Base-by-base conservation (phyloP, 1,140 invertebrate genomes). In the Megalopta genalis region DNA sequence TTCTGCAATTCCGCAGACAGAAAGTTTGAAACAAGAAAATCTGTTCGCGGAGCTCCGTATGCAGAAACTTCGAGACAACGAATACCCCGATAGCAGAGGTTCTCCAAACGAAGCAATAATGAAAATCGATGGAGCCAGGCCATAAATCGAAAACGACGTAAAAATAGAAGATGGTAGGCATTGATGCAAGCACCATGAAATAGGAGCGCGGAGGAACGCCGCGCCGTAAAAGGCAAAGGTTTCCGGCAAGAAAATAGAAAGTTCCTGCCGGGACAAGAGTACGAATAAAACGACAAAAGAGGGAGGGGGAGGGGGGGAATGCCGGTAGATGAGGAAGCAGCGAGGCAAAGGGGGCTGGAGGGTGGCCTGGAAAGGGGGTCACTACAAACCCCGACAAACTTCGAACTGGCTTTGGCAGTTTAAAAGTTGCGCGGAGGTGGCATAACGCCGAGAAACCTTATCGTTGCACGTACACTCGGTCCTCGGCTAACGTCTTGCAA, bases 341-440 rank as follows among this genome's bases (percentile, higher is more conserved):
- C 27, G 73, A 52, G 23, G 57, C 12, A 6, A 16, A 65, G 39
- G 39, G 37, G 37, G 37, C 32, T 42, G 39, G 27, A 16, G 39
- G 9, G 16, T 10, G 18, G 5, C n/a, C 12, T 2, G 63, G 42
- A 6, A 27, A 37, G 46, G 49, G 80, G 77, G 75, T 82, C 82
- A 62, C 59, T 27, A 46, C 64, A 63, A 54, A 49, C 27, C 42
- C 59, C 67, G 37, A 27, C 62, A 73, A 88, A 88, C 76, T 88
- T 85, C 57, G 42, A 62, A 59, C 72, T 83, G 84, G 80, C 83
- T 88, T 86, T 87, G 77, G 86, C 83, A 88, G 86, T 88, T 88
- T 83, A 88, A 88, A 88, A 88, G 81, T 88, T 87, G 82, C 39
- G 32, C 68, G 66, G 59, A 82, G 79, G 67, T 69, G 67, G 73